phyloP scores from a whole-genome alignment of 2,113 vertebrate species.

The Coturnix japonica region DNA sequence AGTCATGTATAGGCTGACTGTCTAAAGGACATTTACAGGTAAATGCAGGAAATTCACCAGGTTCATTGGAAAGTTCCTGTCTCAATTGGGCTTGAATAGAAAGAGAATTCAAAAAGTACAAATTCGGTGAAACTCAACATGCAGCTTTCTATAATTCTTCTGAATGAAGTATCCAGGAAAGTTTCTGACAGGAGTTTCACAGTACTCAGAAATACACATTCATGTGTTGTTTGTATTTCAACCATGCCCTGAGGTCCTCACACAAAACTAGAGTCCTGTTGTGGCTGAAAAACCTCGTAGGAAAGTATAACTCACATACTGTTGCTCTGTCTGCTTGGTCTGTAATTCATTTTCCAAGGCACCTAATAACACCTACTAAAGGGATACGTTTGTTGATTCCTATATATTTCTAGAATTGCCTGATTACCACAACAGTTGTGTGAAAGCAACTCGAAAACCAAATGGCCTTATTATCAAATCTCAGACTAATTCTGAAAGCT shows the following conservation, averaged over 20 bases:
- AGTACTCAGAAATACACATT: not conserved
- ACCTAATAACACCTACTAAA: not conserved
- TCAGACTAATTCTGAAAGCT: not conserved
- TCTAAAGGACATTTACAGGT: not conserved
- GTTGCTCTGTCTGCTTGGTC: not conserved
- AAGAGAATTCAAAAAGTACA: not conserved
- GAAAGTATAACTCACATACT: not conserved
- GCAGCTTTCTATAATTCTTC: not conserved
- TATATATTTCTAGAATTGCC: not conserved
- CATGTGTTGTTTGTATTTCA: not conserved
- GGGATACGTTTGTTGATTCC: not conserved
- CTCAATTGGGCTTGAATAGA: not conserved
- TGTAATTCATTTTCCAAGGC: not conserved
- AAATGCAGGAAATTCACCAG: not conserved
- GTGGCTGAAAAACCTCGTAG: not conserved
- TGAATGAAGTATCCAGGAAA: not conserved
- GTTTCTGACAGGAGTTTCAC: not conserved
- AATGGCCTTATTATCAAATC: not conserved
- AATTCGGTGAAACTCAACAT: not conserved
- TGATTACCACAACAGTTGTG: not conserved
- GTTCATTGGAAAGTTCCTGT: not conserved
- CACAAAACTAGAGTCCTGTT: not conserved
- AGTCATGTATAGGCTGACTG: not conserved
- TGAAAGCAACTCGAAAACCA: not conserved
- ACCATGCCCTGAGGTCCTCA: not conserved